Percentiles rank a stretch among this genome's conserved stretches.
These are phyloP conservation scores for Drosophila ezoana DNA, from an alignment of 2,888 invertebrate species.

Conservation along the genomic window DNA sequence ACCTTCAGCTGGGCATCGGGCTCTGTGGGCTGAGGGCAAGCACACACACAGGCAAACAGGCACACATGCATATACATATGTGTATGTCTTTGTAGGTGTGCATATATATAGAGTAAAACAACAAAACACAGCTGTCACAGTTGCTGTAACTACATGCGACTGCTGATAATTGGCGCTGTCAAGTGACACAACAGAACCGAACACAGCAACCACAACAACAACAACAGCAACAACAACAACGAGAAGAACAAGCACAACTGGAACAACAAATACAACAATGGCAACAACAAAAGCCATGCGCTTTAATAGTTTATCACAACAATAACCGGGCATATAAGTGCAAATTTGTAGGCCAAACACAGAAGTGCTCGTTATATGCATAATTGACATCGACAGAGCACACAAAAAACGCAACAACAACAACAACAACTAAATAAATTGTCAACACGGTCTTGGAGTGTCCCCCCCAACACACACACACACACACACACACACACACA, in stretches of 20 bases:
- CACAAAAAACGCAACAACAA: not conserved
- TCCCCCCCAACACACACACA: constrained; percentile 19
- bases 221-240: constrained; percentile 1
- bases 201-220: constrained; percentile 19
- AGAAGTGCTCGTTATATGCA: constrained; percentile 36
- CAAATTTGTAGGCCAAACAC: constrained; percentile 55
- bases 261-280: constrained; percentile 15
- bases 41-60: not conserved
- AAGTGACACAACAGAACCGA: constrained; percentile 46
- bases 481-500: too few species aligned
- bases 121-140: constrained; percentile 57
- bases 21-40: constrained; percentile 36
- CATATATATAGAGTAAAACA: constrained; percentile 7
- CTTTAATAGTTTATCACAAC: constrained; percentile 48
- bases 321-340: constrained; percentile 28
- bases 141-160: constrained; percentile 33
- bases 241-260: constrained; percentile 11
- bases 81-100: too few species aligned
- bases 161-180: constrained; percentile 66
- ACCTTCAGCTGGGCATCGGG: constrained; percentile 45
- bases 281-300: constrained; percentile 5
- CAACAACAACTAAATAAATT: not conserved
- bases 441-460: constrained; percentile 22
- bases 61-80: not conserved
- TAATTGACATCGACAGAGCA: constrained; percentile 38